Evolutionary conservation across 2,888 invertebrate genomes (phyloP), one percentile per base, ranked within the genome.

Genomic region (Stictocephala bisonia): DNA sequence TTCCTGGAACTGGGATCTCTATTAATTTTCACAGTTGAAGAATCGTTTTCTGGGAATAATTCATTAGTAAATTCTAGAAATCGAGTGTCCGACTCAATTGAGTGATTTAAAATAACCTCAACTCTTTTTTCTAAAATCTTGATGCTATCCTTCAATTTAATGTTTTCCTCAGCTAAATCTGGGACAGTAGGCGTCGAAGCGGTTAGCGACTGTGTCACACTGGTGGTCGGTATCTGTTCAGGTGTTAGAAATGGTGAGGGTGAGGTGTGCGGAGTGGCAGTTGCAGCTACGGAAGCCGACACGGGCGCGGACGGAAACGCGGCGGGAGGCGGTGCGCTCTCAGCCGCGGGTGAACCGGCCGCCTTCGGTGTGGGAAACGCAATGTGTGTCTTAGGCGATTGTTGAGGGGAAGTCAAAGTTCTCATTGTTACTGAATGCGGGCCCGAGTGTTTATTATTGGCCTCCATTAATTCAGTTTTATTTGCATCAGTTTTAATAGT

Each of bases 401-500:
- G 20, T 18, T 50, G 50, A 50, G 50, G 50, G n/a, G 50, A 50
- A 4, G 50, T 22, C 20, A 50, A 24, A n/a, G 50, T 18, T n/a
- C 50, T 50, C 50, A 50, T 50, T 13, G 50, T 50, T 20, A 50
- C 50, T 22, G 50, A 24, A 13, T 50, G 50, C 4, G 50, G 50
- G 50, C 50, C 50, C 9, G 50, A 13, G 20, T 50, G 50, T 20
- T 50, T 50, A 50, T 20, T 50, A 20, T n/a, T 50, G n/a, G 20
- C 4, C 50, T 50, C 50, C 7, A 13, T 50, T 24, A 50, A 20
- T 24, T 50, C 50, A 50, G 50, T 50, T n/a, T 50, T 50, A 24
- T 50, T 50, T 9, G 50, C 50, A 20, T 50, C 50, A n/a, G 50
- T 50, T 50, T n/a, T 50, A 24, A 50, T 50, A n/a, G 50, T 50